Base-by-base conservation (phyloP, 2,113 vertebrate genomes). In the Dasyprocta punctata region DNA sequence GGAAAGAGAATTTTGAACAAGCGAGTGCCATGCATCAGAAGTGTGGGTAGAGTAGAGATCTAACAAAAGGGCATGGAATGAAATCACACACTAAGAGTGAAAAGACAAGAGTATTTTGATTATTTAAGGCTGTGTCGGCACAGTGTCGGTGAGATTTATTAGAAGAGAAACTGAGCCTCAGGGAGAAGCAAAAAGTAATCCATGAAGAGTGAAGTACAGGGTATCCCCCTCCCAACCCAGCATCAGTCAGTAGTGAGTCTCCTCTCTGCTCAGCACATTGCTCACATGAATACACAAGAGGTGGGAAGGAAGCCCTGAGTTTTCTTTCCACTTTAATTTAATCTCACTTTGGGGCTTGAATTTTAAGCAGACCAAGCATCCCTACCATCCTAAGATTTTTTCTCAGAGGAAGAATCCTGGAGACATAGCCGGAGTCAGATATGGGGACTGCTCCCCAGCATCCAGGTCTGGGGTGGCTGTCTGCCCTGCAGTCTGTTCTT, bases 121-220 rank as follows among this genome's bases (percentile, higher is more conserved):
- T 26, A 12, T 7, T 4, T 0, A 13, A 22, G 30, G 8, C 10
- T 3, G 2, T 33, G 14, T 47, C 0, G 4, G 67, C 5, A 22
- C 26, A 0, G 14, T 2, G 38, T 52, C 3, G 0, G 2, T 0
- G 0, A 5, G 20, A 4, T 5, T 12, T 28, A 1, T 4, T 19
- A 16, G 69, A 71, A 41, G 47, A 80, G 17, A 20, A 17, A 47
- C 5, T n/a, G 20, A 41, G 69, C 26, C 1, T 19, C 9, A 13
- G 24, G 20, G 1, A 5, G 20, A 7, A 47, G 33, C 71, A n/a
- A 38, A 36, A 24, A 19, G 44, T 1, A 22, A 1, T 0, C 2
- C 1, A 6, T 5, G 44, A 26, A 1, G 16, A 33, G 9, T 12
- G 8, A 47, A 4, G 26, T 0, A 8, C 16, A 19, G 36, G 8